Percentiles rank a stretch among this genome's conserved stretches.
These are phyloP conservation scores for Rhinoderma darwinii DNA, from an alignment of 2,113 vertebrate genomes.

Conservation along the genomic window DNA sequence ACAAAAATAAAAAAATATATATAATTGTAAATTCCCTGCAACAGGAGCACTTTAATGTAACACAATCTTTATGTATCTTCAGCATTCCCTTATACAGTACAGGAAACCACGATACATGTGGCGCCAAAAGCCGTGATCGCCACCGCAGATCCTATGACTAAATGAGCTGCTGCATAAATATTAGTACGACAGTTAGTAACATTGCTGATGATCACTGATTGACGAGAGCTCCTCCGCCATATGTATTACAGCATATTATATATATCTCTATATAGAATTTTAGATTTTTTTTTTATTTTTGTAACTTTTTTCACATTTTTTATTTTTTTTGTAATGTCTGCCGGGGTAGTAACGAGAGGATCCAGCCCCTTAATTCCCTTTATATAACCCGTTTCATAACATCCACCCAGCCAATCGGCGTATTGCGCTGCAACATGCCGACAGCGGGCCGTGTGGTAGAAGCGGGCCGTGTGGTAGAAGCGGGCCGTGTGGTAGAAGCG, in stretches of 20 bases:
- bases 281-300: slow-evolving; percentile 45
- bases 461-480: neutral
- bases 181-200: slow-evolving; percentile 68
- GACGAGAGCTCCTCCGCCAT: slow-evolving; percentile 62
- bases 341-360: slow-evolving; percentile 74
- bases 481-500: neutral
- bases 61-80: neutral
- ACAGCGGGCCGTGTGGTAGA: neutral
- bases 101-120: neutral
- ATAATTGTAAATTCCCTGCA: neutral
- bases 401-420: neutral
- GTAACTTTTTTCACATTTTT: slow-evolving; percentile 35
- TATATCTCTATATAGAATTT: slow-evolving; percentile 35
- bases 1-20: neutral
- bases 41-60: too few species aligned
- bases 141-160: slow-evolving; percentile 64
- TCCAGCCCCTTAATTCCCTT: slow-evolving; percentile 86
- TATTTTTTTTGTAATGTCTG: slow-evolving; percentile 55
- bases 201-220: slow-evolving; percentile 62
- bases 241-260: slow-evolving; percentile 50
- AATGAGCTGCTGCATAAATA: slow-evolving; percentile 72
- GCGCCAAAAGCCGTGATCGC: neutral
- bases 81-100: neutral
- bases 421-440: slow-evolving; percentile 32
- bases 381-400: slow-evolving; percentile 39